Evolutionary conservation across 2,113 vertebrate species (phyloP).

Genomic region (Deroptyus accipitrinus): DNA sequence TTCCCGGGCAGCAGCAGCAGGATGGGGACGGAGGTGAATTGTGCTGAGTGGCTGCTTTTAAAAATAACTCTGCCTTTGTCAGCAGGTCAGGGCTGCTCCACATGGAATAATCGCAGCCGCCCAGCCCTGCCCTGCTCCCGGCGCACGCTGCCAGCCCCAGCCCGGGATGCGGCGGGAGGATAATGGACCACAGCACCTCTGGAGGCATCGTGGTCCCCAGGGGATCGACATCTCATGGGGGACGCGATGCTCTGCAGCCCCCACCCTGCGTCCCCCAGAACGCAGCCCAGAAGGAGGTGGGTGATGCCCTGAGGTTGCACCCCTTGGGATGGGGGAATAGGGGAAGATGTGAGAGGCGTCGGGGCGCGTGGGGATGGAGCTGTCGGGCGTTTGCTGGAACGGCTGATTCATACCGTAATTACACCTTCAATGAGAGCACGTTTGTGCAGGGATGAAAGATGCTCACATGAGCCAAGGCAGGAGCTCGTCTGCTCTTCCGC

Average conservation of each 20-base stretch:
- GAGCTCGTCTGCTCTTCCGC: not conserved
- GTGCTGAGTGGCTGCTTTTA: constrained; percentile 70
- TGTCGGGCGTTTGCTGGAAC: not conserved
- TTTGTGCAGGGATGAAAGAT: constrained; percentile 15
- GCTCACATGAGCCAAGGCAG: not conserved
- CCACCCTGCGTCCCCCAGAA: not conserved
- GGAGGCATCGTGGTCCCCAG: not conserved
- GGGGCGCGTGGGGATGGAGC: not conserved
- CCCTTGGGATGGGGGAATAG: fast-evolving
- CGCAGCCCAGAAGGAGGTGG: not conserved
- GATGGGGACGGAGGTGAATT: constrained; percentile 37
- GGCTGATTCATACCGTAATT: constrained; percentile 21
- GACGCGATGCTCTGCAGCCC: not conserved
- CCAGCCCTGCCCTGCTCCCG: constrained; percentile 48
- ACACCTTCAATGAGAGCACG: not conserved
- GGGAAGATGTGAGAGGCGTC: not conserved
- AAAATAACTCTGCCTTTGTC: constrained; percentile 75
- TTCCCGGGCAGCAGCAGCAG: constrained; percentile 43
- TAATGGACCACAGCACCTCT: not conserved
- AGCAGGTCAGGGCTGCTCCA: constrained; percentile 73
- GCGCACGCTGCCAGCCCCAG: not conserved
- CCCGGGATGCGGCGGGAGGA: not conserved
- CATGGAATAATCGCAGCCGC: constrained; percentile 52
- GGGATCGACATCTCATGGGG: fast-evolving
- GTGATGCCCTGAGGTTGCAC: not conserved